phyloP scores from a whole-genome alignment of 2,113 vertebrate species.

The Lepidothrix coronata region DNA sequence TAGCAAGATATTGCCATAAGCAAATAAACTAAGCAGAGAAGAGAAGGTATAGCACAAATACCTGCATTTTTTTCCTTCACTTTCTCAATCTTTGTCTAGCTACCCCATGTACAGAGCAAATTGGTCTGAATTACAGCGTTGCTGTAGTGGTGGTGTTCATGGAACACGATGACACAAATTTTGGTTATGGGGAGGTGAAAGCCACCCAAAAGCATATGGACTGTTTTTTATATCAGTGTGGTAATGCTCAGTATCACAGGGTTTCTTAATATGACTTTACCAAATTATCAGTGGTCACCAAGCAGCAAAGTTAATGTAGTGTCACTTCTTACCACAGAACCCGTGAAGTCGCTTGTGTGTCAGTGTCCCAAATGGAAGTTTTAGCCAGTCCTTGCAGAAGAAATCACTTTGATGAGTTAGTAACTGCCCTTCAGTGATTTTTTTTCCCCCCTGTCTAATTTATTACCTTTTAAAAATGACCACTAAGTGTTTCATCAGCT shows the following conservation, averaged over 20 bases:
- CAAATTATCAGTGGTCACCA: background rate
- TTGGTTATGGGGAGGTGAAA: background rate
- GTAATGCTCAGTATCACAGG: background rate
- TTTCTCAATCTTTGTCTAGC: background rate
- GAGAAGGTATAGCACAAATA: background rate
- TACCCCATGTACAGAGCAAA: background rate
- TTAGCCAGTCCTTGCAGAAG: background rate
- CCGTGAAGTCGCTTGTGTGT: background rate
- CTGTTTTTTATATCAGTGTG: background rate
- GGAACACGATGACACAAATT: background rate
- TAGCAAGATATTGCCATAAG: background rate
- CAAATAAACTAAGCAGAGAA: background rate
- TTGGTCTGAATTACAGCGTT: background rate
- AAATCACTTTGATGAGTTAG: background rate
- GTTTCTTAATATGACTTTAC: background rate
- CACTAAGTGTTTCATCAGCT: constrained; percentile 36
- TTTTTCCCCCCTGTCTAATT: background rate
- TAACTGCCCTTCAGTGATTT: background rate
- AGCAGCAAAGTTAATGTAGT: background rate
- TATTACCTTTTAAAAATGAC: constrained; percentile 6
- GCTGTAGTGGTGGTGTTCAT: background rate
- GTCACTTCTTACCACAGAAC: background rate
- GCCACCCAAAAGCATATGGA: background rate
- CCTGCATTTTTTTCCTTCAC: background rate
- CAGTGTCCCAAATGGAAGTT: background rate